Conservation (phyloP, 2,113 vertebrate genomes). For the Marcusenius ussheri region DNA sequence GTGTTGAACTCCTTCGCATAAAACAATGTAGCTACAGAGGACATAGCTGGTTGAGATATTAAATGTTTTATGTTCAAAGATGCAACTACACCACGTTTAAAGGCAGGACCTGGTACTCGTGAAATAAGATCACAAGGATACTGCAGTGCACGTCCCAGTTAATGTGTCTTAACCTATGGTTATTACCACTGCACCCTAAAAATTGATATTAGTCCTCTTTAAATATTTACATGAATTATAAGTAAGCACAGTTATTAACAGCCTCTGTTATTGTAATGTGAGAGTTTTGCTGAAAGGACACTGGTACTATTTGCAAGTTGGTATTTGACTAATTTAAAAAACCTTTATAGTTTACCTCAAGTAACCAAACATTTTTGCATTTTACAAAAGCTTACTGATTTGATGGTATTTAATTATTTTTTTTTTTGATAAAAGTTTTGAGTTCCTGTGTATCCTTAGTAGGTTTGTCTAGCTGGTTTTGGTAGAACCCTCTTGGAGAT, state of each 20-base stretch:
- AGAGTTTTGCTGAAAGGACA: neutral
- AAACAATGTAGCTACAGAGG: neutral
- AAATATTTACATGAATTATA: neutral
- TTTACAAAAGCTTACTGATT: neutral
- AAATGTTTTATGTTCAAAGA: neutral
- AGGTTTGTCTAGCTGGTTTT: neutral
- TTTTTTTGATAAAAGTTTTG: neutral
- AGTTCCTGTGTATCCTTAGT: neutral
- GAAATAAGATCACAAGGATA: constrained; percentile 43
- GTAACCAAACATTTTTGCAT: neutral
- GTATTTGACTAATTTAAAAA: neutral
- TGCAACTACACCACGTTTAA: constrained; percentile 44
- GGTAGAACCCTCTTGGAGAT: neutral
- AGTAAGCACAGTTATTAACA: neutral
- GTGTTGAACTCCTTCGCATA: neutral
- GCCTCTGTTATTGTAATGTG: neutral
- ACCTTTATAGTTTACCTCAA: neutral
- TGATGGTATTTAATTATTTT: neutral
- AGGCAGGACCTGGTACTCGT: constrained; percentile 43
- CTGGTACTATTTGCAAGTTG: neutral
- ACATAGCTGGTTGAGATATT: neutral
- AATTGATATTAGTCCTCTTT: neutral
- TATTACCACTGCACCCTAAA: neutral
- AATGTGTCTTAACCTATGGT: neutral
- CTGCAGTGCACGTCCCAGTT: constrained; percentile 34